Conservation (phyloP, 2,113 vertebrate genomes). For the Sisor rabdophorus region DNA sequence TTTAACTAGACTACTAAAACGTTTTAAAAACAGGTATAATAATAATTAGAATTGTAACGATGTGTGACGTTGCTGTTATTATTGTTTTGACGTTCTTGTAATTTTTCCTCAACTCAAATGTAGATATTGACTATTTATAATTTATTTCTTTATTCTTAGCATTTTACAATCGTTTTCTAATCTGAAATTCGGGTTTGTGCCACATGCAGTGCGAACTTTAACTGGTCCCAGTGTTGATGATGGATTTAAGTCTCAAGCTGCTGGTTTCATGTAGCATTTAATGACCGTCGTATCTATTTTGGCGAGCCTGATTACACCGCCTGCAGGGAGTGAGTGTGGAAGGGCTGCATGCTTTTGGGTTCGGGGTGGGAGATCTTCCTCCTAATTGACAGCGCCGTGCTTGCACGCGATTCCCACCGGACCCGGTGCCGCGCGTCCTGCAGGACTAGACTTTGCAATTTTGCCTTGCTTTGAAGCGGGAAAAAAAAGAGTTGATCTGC, state of each 20-base stretch:
- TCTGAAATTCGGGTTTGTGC: no score
- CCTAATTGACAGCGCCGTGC: conserved; percentile 65
- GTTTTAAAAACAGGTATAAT: no score
- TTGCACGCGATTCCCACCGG: conserved; percentile 72
- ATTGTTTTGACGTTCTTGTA: background rate
- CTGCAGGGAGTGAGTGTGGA: conserved; percentile 16
- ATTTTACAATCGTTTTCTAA: background rate
- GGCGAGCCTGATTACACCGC: conserved; percentile 1
- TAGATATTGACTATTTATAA: background rate
- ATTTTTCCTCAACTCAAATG: background rate
- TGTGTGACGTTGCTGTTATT: background rate
- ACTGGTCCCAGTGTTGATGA: background rate
- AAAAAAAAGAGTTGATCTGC: conserved; percentile 26
- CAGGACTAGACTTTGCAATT: conserved; percentile 53
- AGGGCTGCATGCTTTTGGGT: conserved; percentile 34
- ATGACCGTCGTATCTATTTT: conserved; percentile 24
- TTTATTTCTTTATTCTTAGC: no score
- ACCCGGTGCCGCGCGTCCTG: conserved; percentile 53
- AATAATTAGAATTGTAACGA: no score
- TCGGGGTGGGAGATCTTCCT: conserved; percentile 47
- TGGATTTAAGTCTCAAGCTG: background rate
- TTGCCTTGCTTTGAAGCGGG: conserved; percentile 57
- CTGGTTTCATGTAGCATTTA: conserved; percentile 22
- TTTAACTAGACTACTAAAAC: no score
- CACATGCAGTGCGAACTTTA: background rate